These are phyloP conservation scores for Henicopernis longicauda DNA, from an alignment of 2,113 vertebrate species.

Conservation along the genomic window DNA sequence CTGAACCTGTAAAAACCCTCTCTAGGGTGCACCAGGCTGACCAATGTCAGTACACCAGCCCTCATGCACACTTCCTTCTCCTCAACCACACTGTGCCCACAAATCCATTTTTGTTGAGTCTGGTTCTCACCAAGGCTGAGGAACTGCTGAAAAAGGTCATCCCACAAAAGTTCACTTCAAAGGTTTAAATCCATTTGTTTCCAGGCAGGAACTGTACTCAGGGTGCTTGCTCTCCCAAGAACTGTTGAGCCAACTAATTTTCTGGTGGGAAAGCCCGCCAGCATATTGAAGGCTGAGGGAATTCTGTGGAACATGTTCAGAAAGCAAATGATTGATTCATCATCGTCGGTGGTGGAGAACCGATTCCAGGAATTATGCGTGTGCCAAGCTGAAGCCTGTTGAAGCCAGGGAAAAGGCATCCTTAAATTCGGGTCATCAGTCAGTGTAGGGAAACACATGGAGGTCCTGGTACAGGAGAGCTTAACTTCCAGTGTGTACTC, in stretches of 20 bases:
- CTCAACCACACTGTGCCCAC: neutral
- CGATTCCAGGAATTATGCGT: constrained; percentile 25
- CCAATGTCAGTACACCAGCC: neutral
- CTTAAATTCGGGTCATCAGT: constrained; percentile 40
- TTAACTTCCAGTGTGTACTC: neutral
- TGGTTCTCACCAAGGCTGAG: neutral
- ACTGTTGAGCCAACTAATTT: constrained; percentile 33
- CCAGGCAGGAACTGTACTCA: neutral
- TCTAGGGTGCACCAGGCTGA: neutral
- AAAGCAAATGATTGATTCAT: constrained; percentile 57
- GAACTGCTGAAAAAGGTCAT: neutral
- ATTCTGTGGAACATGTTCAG: constrained; percentile 46
- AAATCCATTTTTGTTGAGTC: neutral
- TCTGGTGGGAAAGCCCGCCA: constrained; percentile 50
- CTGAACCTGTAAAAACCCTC: neutral
- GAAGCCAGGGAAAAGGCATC: constrained; percentile 46
- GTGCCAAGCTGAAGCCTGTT: constrained; percentile 12
- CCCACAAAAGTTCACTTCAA: neutral
- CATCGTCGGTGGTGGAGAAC: neutral
- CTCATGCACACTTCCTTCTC: neutral
- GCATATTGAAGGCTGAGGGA: constrained; percentile 24
- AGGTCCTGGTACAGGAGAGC: constrained; percentile 22
- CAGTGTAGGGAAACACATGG: neutral
- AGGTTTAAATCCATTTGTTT: constrained; percentile 4
- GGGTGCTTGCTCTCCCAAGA: constrained; percentile 10